Conservation (phyloP, 2,888 invertebrate genomes). For the Agriopis marginaria region DNA sequence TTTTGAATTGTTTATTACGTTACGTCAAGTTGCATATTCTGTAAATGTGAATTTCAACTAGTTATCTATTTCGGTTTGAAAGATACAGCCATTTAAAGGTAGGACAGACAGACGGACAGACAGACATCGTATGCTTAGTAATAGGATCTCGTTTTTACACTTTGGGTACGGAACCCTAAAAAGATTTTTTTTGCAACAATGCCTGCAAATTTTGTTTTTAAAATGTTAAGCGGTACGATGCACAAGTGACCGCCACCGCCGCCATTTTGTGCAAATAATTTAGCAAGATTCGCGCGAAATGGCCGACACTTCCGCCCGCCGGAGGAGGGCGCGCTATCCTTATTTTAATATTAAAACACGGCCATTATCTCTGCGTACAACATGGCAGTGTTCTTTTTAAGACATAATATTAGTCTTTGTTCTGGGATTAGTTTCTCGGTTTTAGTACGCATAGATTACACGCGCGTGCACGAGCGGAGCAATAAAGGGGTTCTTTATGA, state of each 20-base stretch:
- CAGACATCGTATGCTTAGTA: too few species aligned
- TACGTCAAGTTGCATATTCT: too few species aligned
- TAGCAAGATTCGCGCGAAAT: slow-evolving; percentile 77
- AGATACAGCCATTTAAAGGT: too few species aligned
- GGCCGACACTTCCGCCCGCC: slow-evolving; percentile 65
- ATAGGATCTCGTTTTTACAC: too few species aligned
- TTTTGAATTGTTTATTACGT: too few species aligned
- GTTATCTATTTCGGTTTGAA: too few species aligned
- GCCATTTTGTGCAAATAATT: slow-evolving; percentile 79
- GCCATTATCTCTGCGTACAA: slow-evolving; percentile 49
- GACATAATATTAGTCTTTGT: slow-evolving; percentile 44
- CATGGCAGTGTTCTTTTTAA: slow-evolving; percentile 44
- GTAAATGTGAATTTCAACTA: too few species aligned
- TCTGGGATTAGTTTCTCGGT: slow-evolving; percentile 45
- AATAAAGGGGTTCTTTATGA: slow-evolving; percentile 75
- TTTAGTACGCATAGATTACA: slow-evolving; percentile 63
- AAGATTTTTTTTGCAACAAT: slow-evolving; percentile 52
- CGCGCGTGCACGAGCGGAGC: slow-evolving; percentile 60
- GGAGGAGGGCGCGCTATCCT: slow-evolving; percentile 52
- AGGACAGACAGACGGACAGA: too few species aligned
- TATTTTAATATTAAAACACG: slow-evolving; percentile 67
- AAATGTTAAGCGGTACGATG: slow-evolving; percentile 55
- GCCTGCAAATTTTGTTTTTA: slow-evolving; percentile 57
- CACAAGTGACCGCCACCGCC: slow-evolving; percentile 63
- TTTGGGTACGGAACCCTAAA: too few species aligned